phyloP scores from a whole-genome alignment of 1,140 invertebrate species.

The Nixonia krombeini region DNA sequence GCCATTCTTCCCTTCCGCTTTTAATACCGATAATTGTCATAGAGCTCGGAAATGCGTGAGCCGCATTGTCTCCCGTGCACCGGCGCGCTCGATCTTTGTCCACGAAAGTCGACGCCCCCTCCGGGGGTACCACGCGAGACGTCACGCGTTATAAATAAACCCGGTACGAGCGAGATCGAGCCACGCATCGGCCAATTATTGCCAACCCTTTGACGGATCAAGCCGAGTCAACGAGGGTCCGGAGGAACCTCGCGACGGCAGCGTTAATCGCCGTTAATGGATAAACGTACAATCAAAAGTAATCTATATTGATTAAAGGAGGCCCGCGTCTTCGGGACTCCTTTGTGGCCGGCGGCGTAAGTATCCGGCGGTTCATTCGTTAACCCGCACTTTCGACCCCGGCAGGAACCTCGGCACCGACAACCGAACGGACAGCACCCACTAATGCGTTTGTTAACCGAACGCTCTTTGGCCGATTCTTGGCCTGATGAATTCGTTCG shows the following conservation, averaged over 20 bases:
- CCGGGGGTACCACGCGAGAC: too few species aligned
- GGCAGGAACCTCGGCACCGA: constrained; percentile 53
- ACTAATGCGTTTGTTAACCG: constrained; percentile 26
- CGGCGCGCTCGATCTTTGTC: too few species aligned
- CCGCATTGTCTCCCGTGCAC: too few species aligned
- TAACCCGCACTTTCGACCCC: constrained; percentile 68
- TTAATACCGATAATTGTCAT: too few species aligned
- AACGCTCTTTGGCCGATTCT: constrained; percentile 5
- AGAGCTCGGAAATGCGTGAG: too few species aligned
- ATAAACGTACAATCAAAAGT: constrained; percentile 72
- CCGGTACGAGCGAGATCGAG: too few species aligned
- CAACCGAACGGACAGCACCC: constrained; percentile 57
- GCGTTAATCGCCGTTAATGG: constrained; percentile 70
- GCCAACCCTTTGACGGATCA: constrained; percentile 67
- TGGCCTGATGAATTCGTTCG: neutral
- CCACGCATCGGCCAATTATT: constrained; percentile 58
- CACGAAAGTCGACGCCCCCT: too few species aligned
- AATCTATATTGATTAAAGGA: constrained; percentile 72
- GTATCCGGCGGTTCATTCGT: constrained; percentile 72
- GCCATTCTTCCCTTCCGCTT: too few species aligned
- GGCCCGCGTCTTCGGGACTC: constrained; percentile 60
- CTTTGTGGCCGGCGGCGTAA: constrained; percentile 63
- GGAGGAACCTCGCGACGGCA: constrained; percentile 55
- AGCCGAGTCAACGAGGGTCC: constrained; percentile 62
- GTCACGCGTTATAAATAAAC: too few species aligned